Conservation (phyloP, 2,797 vertebrate species). For the Pseudochaenichthys georgianus region DNA sequence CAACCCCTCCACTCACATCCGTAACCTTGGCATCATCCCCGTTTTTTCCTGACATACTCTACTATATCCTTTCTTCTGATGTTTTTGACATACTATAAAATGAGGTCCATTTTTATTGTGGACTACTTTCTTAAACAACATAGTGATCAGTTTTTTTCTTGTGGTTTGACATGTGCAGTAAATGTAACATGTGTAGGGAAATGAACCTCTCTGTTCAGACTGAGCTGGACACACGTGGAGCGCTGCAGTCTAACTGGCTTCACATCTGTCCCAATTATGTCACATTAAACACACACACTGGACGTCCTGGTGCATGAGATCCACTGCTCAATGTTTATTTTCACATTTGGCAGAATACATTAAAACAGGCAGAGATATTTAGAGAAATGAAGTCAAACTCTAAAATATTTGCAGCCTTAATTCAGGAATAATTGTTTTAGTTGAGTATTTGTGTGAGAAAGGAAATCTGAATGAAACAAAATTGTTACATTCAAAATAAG, state of each 20-base stretch:
- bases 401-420: not conserved
- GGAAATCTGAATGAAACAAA: not conserved
- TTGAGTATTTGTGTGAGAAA: not conserved
- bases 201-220: conserved; percentile 4
- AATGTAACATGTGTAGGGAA: not conserved
- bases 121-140: not conserved
- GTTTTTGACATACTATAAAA: no score
- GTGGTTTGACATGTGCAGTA: not conserved
- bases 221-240: conserved; percentile 21
- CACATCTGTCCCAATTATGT: not conserved
- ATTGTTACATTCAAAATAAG: no score
- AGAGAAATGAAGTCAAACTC: not conserved
- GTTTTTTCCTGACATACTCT: no score
- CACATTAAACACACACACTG: not conserved
- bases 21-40: no score
- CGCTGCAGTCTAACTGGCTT: conserved; percentile 7
- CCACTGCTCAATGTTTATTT: not conserved
- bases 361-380: not conserved
- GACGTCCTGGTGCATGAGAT: not conserved
- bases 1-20: no score
- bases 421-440: not conserved
- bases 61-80: no score
- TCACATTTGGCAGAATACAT: not conserved
- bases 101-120: not conserved
- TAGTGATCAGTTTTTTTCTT: not conserved